Base-by-base conservation (phyloP, 2,797 vertebrate species). In the Microctenopoma steveboyesi region DNA sequence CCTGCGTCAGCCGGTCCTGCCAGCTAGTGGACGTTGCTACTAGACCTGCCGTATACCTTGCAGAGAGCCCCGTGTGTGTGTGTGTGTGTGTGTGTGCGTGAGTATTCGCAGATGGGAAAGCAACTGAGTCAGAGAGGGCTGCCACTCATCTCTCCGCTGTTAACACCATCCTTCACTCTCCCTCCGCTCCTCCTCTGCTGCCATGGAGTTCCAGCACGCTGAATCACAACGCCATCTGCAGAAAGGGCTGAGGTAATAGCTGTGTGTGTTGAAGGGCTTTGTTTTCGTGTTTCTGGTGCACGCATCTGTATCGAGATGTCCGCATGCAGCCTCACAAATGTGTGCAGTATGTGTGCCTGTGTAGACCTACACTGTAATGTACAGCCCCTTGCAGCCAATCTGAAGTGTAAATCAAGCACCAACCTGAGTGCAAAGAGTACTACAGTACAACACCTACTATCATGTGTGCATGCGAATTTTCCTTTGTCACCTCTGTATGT, bases 161-260 rank as follows among this genome's bases (percentile, higher is more conserved):
- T 81, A 68, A 79, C 82, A 50, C 82, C 82, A 82, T 80, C 71
- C 75, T 64, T 76, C 73, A 13, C 75, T 77, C 68, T 85, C 58
- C 61, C 64, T 81, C 66, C 74, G 73, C 81, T 82, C 61, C 82
- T 78, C 78, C 79, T 83, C 86, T 79, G 88, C 86, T 82, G 86
- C 79, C 79, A 93, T 93, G 93, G 90, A 91, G 87, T 86, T 79
- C 66, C 82, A 59, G 68, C 86, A 73, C 82, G 74, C 79, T 89
- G 85, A 90, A 84, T 88, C 80, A 74, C 83, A 76, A 43, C 86
- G 64, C 43, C 84, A 64, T 89, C 88, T 78, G 78, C 86, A 88
- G 53, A 86, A 75, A 84, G 79, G 72, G 75, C 86, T 84, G 81
- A 94, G 92, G 92, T 94, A 93, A 87, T 46, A 18, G 22, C 63